These are phyloP conservation scores for Phaethornis superciliosus DNA, from an alignment of 2,113 vertebrate genomes.

Conservation along the genomic window DNA sequence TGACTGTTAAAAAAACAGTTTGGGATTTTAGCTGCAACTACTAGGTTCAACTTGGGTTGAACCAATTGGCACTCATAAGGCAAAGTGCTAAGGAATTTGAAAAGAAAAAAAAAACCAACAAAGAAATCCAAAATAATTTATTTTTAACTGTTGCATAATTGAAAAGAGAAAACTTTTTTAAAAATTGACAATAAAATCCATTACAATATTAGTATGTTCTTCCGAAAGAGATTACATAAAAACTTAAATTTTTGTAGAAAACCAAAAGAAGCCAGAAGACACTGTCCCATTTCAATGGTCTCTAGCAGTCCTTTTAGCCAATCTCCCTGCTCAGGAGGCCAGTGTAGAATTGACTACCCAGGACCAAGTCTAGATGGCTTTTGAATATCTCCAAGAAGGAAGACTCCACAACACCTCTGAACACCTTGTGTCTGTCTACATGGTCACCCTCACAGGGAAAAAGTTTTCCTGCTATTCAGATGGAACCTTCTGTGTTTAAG, in stretches of 20 bases:
- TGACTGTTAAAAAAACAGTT: not conserved
- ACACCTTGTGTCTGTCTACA: not conserved
- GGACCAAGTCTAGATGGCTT: not conserved
- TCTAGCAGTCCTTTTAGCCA: not conserved
- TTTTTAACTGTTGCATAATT: not conserved
- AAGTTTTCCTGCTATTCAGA: not conserved
- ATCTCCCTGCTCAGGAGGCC: not conserved
- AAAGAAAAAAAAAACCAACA: not conserved
- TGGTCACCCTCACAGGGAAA: not conserved
- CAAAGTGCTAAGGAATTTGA: not conserved
- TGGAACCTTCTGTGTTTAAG: not conserved
- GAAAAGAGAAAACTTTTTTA: not conserved
- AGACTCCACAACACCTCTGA: not conserved
- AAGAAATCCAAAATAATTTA: not conserved
- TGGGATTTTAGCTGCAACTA: not conserved
- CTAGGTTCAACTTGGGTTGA: not conserved
- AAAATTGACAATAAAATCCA: not conserved
- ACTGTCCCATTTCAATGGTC: not conserved
- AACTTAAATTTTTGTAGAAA: not conserved
- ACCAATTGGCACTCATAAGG: not conserved
- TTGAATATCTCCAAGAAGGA: not conserved
- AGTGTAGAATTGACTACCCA: rapidly evolving
- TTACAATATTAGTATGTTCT: not conserved
- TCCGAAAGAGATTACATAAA: not conserved
- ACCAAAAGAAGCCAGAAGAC: not conserved